Conservation (phyloP, 2,113 vertebrate genomes). For the Panthera uncia region DNA sequence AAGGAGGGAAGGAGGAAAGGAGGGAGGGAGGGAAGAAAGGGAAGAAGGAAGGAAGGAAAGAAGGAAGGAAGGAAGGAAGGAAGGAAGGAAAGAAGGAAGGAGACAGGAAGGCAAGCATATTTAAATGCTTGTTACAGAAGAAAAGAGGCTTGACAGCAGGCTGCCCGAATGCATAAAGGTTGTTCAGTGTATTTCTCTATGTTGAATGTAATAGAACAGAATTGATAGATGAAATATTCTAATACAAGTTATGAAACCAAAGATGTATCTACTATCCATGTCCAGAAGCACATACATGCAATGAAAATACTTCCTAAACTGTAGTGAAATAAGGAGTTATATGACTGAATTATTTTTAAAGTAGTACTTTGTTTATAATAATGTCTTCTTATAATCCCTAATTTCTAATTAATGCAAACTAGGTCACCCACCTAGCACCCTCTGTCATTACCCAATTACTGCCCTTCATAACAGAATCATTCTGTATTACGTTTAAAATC, state of each 20-base stretch:
- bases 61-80: fast-evolving
- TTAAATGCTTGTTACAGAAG: background rate
- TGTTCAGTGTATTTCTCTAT: background rate
- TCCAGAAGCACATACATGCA: background rate
- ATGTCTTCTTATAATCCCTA: background rate
- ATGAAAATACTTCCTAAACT: background rate
- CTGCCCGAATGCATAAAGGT: background rate
- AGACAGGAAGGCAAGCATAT: background rate
- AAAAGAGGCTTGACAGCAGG: background rate
- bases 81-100: background rate
- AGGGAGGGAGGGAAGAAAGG: no score
- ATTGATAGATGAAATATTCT: background rate
- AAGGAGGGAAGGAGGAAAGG: no score
- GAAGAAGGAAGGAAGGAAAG: background rate
- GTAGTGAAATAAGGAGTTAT: background rate
- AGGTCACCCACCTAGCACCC: background rate
- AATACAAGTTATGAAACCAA: background rate
- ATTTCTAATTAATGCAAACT: constrained; percentile 24
- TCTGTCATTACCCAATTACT: background rate
- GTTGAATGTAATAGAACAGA: background rate
- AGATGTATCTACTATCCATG: background rate
- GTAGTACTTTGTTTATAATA: constrained; percentile 30
- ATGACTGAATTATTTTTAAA: background rate
- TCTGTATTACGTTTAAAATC: constrained; percentile 45
- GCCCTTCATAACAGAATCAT: background rate